These are phyloP conservation scores for Hypocryptadius cinnamomeus DNA, from an alignment of 2,113 vertebrate genomes.

Conservation along the genomic window DNA sequence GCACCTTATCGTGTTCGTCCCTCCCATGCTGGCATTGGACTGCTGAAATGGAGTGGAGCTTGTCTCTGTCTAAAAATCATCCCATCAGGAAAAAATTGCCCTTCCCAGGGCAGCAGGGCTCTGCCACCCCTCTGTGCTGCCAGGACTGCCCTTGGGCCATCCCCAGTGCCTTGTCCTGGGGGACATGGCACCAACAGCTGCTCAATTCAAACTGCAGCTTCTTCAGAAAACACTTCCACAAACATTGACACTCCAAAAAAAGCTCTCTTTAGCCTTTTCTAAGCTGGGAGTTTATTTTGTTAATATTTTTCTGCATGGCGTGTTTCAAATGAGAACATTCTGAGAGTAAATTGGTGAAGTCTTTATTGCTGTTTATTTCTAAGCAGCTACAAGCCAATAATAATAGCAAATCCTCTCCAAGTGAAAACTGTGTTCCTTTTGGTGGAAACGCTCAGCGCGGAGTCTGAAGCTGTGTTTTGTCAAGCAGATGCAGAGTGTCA, in stretches of 20 bases:
- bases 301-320: conserved; percentile 61
- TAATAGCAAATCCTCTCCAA: conserved; percentile 43
- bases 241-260: not conserved
- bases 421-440: not conserved
- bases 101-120: not conserved
- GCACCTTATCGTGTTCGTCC: not conserved
- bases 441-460: not conserved
- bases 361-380: conserved; percentile 55
- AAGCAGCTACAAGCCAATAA: conserved; percentile 46
- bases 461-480: conserved; percentile 36
- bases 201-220: conserved; percentile 5
- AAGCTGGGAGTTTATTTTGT: conserved; percentile 52
- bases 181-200: not conserved
- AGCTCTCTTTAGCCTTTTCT: conserved; percentile 13
- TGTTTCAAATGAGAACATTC: conserved; percentile 59
- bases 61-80: not conserved
- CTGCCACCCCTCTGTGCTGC: not conserved
- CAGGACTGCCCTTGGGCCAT: not conserved
- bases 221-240: conserved; percentile 23
- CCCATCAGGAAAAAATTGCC: not conserved
- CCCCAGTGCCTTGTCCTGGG: not conserved
- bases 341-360: conserved; percentile 48
- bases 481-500: conserved; percentile 23
- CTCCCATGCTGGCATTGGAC: not conserved
- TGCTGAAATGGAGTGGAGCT: not conserved